phyloP scores from a whole-genome alignment of 2,888 invertebrate species.

The Spialia ferax region DNA sequence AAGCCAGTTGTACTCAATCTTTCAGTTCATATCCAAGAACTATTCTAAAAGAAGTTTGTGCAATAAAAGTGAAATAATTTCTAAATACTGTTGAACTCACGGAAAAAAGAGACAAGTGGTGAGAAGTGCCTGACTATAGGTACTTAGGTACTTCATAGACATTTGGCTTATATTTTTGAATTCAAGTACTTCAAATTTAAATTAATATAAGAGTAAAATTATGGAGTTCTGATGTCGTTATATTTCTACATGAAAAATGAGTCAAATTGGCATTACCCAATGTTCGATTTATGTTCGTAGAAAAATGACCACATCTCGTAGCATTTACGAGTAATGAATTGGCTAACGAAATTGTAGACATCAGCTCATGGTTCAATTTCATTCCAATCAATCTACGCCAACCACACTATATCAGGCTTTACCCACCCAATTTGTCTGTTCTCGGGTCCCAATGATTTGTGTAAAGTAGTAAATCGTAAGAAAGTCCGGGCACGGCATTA shows the following conservation, averaged over 20 bases:
- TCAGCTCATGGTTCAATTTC: constrained; percentile 35
- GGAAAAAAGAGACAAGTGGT: no score
- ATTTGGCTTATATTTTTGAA: no score
- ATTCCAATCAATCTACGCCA: constrained; percentile 39
- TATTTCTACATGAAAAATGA: background rate
- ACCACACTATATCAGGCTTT: constrained; percentile 40
- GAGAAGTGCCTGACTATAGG: no score
- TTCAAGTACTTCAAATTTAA: no score
- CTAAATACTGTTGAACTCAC: no score
- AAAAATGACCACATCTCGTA: constrained; percentile 14
- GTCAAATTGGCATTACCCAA: background rate
- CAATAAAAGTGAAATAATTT: background rate
- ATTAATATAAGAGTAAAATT: no score
- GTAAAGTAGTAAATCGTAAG: constrained; percentile 40
- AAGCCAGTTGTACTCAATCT: constrained; percentile 36
- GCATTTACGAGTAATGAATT: constrained; percentile 21
- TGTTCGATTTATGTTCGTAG: background rate
- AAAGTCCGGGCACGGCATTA: constrained; percentile 25
- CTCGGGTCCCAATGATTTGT: constrained; percentile 36
- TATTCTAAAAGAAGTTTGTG: background rate
- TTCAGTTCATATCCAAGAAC: constrained; percentile 8
- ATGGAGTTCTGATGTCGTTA: background rate
- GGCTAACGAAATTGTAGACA: constrained; percentile 21
- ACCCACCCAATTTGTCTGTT: constrained; percentile 40
- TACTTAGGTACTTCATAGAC: no score